Percentiles rank a stretch among this genome's conserved stretches.
These are phyloP conservation scores for Linurgus olivaceus DNA, from an alignment of 2,797 vertebrate genomes.

Conservation along the genomic window DNA sequence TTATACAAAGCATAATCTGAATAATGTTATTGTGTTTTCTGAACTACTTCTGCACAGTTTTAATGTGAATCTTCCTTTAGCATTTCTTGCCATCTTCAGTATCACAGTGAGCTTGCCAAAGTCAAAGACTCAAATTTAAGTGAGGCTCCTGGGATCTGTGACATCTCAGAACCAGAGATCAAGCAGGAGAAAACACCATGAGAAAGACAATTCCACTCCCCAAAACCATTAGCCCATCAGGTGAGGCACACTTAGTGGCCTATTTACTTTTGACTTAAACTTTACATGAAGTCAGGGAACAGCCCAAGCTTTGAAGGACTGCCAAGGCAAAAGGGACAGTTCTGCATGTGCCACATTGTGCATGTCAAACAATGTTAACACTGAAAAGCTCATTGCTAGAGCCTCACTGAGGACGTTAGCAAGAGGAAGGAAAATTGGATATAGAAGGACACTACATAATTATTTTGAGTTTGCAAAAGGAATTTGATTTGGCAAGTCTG, in stretches of 20 bases:
- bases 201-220: background rate
- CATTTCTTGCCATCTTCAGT: background rate
- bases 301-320: background rate
- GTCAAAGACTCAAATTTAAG: background rate
- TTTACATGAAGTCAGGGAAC: background rate
- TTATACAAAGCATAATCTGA: background rate
- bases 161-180: background rate
- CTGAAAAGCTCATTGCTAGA: background rate
- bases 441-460: background rate
- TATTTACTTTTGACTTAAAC: background rate
- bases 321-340: background rate
- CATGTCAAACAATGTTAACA: background rate
- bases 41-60: background rate
- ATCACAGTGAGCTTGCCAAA: background rate
- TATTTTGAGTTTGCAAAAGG: background rate
- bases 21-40: background rate
- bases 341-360: background rate
- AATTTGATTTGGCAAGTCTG: constrained; percentile 6
- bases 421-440: background rate
- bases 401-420: background rate
- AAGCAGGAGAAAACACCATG: background rate
- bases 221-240: background rate
- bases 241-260: background rate
- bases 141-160: background rate
- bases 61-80: background rate